Evolutionary conservation across 2,888 invertebrate genomes (phyloP).

Genomic region (Eudasyphora cyanicolor): DNA sequence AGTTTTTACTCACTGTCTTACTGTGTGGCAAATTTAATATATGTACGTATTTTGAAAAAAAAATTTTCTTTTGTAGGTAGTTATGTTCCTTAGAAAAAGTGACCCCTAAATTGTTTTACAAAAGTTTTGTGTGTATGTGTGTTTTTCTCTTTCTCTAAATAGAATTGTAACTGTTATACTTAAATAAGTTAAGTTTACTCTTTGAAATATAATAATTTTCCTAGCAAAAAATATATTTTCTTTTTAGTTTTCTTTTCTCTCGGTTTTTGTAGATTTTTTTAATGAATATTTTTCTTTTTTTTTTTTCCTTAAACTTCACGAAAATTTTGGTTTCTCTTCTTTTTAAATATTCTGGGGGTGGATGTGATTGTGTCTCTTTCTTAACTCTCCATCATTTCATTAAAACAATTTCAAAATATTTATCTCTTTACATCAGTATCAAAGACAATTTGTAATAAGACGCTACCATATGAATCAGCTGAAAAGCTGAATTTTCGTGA

Average conservation of each 20-base stretch:
- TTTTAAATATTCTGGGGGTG: background rate
- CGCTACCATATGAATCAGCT: no score
- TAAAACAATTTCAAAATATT: background rate
- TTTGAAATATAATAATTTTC: constrained; percentile 68
- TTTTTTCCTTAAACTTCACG: constrained; percentile 61
- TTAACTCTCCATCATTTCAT: background rate
- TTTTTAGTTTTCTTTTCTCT: constrained; percentile 58
- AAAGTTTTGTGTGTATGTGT: constrained; percentile 55
- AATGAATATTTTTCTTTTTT: constrained; percentile 44
- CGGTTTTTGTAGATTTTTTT: constrained; percentile 42
- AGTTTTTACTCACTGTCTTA: background rate
- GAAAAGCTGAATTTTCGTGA: no score
- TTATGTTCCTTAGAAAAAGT: constrained; percentile 32
- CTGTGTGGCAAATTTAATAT: constrained; percentile 26
- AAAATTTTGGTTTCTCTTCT: constrained; percentile 50
- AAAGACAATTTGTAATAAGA: no score
- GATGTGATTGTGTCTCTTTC: constrained; percentile 12
- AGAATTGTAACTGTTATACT: constrained; percentile 43
- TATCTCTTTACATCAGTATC: background rate
- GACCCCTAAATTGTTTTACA: constrained; percentile 46
- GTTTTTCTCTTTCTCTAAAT: constrained; percentile 45
- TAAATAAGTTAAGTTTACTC: constrained; percentile 43
- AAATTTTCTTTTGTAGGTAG: background rate
- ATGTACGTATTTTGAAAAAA: constrained; percentile 17
- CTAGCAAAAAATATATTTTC: constrained; percentile 74